Base-by-base conservation (phyloP, 2,113 vertebrate species). In the Dipodomys merriami region DNA sequence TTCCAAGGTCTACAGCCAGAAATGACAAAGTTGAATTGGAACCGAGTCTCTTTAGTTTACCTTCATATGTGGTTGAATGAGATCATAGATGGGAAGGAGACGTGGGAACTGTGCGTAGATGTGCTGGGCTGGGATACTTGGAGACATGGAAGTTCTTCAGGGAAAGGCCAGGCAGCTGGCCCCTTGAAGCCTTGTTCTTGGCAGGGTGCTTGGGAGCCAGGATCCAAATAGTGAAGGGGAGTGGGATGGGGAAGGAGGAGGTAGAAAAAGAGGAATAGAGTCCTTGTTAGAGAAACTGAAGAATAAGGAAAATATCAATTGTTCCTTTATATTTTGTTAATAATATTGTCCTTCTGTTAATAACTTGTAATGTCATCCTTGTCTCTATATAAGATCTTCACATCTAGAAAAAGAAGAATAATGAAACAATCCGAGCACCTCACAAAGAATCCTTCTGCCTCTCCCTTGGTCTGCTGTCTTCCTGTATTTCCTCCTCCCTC, bases 61-160 rank as follows among this genome's bases (percentile, higher is more conserved):
- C 53, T 77, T 25, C 46, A 6, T 39, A 53, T 35, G 5, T 80
- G 67, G 20, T 22, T 2, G 1, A 73, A 67, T 64, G 73, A 69
- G 79, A 35, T 20, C 30, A 35, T 0, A 2, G 7, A 5, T 15
- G 25, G 39, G 49, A 62, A 86, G 65, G 84, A 95, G 71, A 57
- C 53, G 15, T 89, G 30, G 62, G 62, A 81, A 49, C 30, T 15
- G 15, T 44, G 72, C 0, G 1, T 49, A 44, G 30, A 77, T 30
- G 5, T 9, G 10, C 33, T 13, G 15, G 29, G 22, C 64, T 83
- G 2, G 62, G 62, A 27, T 53, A 64, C 25, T 11, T 18, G 20
- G 1, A 1, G 27, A 9, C 3, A 7, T 68, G 39, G 44, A 57
- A 12, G 10, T 7, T 30, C 13, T 30, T 10, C 1, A 9, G 33